Percentiles rank a stretch among this genome's conserved stretches.
Evolutionary conservation across 92 coral and sea anemone genomes (phyloP).

Genomic region (Phenganax subtilis): DNA sequence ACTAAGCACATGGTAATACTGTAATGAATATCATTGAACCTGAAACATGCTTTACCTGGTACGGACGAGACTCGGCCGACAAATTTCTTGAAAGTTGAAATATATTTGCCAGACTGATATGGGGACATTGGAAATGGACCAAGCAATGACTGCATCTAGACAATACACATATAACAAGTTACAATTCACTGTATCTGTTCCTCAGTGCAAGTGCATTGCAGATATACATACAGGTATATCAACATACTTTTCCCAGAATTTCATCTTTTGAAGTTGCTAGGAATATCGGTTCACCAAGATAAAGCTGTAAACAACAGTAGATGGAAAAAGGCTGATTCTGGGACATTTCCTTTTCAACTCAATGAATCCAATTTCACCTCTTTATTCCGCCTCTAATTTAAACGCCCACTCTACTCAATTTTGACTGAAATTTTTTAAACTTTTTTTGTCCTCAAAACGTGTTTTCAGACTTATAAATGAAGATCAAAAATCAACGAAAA

Average conservation of each 20-base stretch:
- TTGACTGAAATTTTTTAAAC: too few species aligned
- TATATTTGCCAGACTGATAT: slow-evolving; percentile 82
- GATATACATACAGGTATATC: background rate
- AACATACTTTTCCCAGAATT: slow-evolving; percentile 64
- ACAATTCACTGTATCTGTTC: too few species aligned
- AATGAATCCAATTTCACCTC: too few species aligned
- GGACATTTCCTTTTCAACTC: too few species aligned
- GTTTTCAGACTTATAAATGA: too few species aligned
- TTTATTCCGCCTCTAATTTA: too few species aligned
- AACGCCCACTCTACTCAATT: too few species aligned
- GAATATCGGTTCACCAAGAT: slow-evolving; percentile 75
- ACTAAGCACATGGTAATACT: background rate
- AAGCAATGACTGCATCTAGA: slow-evolving; percentile 67
- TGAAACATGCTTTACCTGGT: slow-evolving; percentile 38
- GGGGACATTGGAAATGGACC: slow-evolving; percentile 75
- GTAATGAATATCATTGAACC: background rate
- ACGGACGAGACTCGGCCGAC: slow-evolving; percentile 43
- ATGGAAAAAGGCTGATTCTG: too few species aligned
- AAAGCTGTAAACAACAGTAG: slow-evolving; percentile 55
- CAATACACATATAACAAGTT: background rate
- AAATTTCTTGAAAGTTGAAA: slow-evolving; percentile 54
- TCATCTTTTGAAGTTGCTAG: slow-evolving; percentile 57
- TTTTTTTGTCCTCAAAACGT: too few species aligned
- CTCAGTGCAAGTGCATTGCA: background rate
- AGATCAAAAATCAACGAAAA: too few species aligned